Base-by-base conservation (phyloP, 2,888 invertebrate genomes). In the Brenthis hecate region DNA sequence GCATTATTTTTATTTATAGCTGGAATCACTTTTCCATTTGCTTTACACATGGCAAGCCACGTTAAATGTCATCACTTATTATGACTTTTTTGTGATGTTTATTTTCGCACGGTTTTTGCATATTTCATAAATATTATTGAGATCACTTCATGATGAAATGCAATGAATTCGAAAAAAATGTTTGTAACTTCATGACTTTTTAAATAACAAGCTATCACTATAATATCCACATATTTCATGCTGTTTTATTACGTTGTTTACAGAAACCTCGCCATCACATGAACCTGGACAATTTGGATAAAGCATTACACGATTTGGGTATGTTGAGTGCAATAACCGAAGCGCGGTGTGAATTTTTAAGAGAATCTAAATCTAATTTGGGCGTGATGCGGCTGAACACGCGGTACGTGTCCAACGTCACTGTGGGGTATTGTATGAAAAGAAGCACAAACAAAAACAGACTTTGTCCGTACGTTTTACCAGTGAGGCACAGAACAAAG, bases 371-470 rank as follows among this genome's bases (percentile, higher is more conserved):
- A 74, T 84, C 88, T 13, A 89, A 88, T 76, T 87, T 89, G 77
- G 86, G 89, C 79, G 87, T 93, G 74, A 89, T 94, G 88, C 93
- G 94, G 66, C 87, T 94, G 75, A 94, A 94, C 80, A 94, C 94
- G 65, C 91, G 94, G 72, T 94, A 94, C 80, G 94, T 94, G 48
- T 94, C 94, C 64, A 94, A 94, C 78, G 94, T 94, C 67, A 94
- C 94, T 19, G 94, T 94, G 74, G 94, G 94, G 8, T 94, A 94
- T 80, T 93, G 94, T 78, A 93, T 94, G 88, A 92, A 93, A 77
- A 85, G 93, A 73, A 83, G 91, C 53, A 84, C 93, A 56, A 91
- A 90, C 66, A 93, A 94, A 78, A 93, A 93, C 85, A 89, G 94
- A 79, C 93, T 94, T 73, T 94, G 94, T 80, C 95, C 95, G 3